A percentile compares a stretch with the other conserved stretches of the same genome.
phyloP scores from a whole-genome alignment of 2,797 vertebrate genomes.

The Takifugu ocellatus region DNA sequence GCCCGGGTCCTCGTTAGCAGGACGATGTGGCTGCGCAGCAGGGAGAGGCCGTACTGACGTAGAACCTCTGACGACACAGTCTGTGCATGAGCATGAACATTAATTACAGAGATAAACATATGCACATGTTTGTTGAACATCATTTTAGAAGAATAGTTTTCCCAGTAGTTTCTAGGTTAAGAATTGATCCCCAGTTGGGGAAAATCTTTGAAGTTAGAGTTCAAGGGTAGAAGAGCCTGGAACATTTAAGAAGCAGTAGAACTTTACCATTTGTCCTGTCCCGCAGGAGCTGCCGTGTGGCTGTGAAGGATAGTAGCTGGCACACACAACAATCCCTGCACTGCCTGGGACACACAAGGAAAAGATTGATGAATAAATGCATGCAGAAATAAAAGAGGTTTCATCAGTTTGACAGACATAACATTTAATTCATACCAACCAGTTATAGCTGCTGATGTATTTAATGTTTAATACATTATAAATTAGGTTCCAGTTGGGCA shows the following conservation, averaged over 20 bases:
- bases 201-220: too few relatives aligned
- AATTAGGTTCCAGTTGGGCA: neutral
- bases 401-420: neutral
- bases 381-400: neutral
- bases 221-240: neutral
- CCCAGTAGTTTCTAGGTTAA: too few relatives aligned
- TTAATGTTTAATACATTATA: too few relatives aligned
- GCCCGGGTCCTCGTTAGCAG: slow-evolving; percentile 83
- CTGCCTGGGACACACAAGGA: slow-evolving; percentile 38
- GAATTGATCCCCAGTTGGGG: too few relatives aligned
- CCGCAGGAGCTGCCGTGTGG: slow-evolving; percentile 74
- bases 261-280: slow-evolving; percentile 80
- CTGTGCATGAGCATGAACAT: slow-evolving; percentile 60
- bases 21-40: slow-evolving; percentile 81
- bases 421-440: too few relatives aligned
- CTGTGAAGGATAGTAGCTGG: slow-evolving; percentile 76
- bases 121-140: neutral
- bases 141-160: too few relatives aligned
- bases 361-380: neutral
- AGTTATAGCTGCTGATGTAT: too few relatives aligned
- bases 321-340: slow-evolving; percentile 76
- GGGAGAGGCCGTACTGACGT: slow-evolving; percentile 82
- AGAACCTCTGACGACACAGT: slow-evolving; percentile 82
- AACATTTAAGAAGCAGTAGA: neutral
- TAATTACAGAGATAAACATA: slow-evolving; percentile 18